These are phyloP conservation scores for Pseudorhombus dupliciocellatus DNA, from an alignment of 2,113 vertebrate genomes.

Conservation along the genomic window DNA sequence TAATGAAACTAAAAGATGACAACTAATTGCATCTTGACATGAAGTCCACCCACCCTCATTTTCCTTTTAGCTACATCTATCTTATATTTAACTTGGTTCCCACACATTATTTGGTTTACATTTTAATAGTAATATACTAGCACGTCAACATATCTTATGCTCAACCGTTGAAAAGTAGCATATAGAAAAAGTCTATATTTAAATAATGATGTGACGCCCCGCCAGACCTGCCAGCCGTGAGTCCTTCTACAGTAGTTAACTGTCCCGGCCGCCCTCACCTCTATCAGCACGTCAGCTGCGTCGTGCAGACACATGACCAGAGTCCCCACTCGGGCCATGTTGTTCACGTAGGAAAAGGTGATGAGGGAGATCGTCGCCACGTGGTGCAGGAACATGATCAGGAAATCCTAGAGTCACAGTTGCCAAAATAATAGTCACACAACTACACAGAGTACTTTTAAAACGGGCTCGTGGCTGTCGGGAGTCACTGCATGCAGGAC, in stretches of 20 bases:
- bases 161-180: too few species aligned
- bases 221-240: background rate
- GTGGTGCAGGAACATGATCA: conserved; percentile 95
- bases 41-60: too few species aligned
- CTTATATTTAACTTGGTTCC: too few species aligned
- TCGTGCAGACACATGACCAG: conserved; percentile 94
- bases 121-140: too few species aligned
- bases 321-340: conserved; percentile 93
- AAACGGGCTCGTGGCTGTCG: background rate
- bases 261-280: conserved; percentile 83
- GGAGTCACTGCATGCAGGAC: conserved; percentile 17
- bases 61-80: too few species aligned
- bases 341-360: conserved; percentile 93
- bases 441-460: background rate
- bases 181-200: background rate
- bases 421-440: conserved; percentile 34
- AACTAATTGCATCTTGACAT: too few species aligned
- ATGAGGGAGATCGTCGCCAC: conserved; percentile 88
- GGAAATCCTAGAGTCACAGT: conserved; percentile 88
- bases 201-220: too few species aligned
- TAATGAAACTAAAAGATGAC: too few species aligned
- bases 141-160: too few species aligned
- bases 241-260: conserved; percentile 4
- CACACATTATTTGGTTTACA: too few species aligned
- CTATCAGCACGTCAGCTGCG: conserved; percentile 88